phyloP scores from a whole-genome alignment of 2,797 vertebrate species.

The Pelochelys cantorii region DNA sequence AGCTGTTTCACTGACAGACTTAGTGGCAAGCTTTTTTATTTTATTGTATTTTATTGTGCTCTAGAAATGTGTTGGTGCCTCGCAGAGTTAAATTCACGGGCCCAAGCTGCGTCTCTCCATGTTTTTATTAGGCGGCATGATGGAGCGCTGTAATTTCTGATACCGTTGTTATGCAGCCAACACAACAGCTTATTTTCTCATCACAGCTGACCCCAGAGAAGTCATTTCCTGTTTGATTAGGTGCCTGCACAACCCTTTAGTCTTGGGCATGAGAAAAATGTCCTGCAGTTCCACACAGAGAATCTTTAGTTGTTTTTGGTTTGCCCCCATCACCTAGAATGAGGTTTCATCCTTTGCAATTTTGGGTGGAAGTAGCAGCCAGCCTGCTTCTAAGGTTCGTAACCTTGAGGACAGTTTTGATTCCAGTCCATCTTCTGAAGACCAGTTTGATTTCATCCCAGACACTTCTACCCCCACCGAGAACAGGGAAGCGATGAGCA shows the following conservation, averaged over 20 bases:
- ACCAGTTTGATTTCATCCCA: constrained; percentile 57
- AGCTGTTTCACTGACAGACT: not conserved
- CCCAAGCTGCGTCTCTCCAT: not conserved
- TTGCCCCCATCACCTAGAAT: constrained; percentile 24
- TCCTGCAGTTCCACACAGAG: constrained; percentile 42
- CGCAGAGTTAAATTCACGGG: constrained; percentile 13
- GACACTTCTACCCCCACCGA: constrained; percentile 51
- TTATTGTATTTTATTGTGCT: not conserved
- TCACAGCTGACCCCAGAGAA: constrained; percentile 59
- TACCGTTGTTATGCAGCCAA: constrained; percentile 42
- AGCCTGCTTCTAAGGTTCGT: constrained; percentile 49
- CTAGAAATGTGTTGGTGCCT: not conserved
- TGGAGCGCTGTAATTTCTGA: constrained; percentile 39
- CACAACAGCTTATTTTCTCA: constrained; percentile 37
- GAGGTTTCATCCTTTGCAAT: constrained; percentile 36
- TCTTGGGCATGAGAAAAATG: constrained; percentile 45
- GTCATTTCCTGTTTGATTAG: constrained; percentile 75
- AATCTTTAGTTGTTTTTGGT: constrained; percentile 41
- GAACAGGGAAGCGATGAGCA: constrained; percentile 25
- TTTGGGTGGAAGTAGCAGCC: constrained; percentile 48
- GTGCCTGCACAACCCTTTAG: not conserved
- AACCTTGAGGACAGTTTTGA: constrained; percentile 57
- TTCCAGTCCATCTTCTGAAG: constrained; percentile 67
- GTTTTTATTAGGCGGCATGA: constrained; percentile 29
- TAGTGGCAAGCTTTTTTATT: not conserved